Evolutionary conservation across 2,797 vertebrate species (phyloP).

Genomic region (Philypnodon macrostomus): DNA sequence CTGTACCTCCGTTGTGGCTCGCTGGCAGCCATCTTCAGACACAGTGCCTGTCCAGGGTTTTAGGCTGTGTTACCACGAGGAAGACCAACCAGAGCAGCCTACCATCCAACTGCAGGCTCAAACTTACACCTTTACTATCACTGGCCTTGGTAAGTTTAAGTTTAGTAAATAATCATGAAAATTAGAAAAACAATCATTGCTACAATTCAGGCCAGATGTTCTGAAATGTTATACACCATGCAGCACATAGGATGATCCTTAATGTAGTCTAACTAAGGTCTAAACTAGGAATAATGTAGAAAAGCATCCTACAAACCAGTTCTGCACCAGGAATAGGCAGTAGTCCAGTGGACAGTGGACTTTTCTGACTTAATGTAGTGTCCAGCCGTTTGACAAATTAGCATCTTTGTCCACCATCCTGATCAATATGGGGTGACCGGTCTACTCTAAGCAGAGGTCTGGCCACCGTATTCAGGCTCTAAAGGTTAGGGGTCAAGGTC

Average conservation of each 20-base stretch:
- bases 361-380: slow-evolving; percentile 31
- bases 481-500: slow-evolving; percentile 69
- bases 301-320: too few relatives aligned
- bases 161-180: slow-evolving; percentile 16
- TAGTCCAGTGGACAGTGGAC: too few relatives aligned
- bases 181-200: too few relatives aligned
- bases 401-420: slow-evolving; percentile 50
- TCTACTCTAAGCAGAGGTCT: slow-evolving; percentile 57
- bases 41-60: slow-evolving; percentile 84
- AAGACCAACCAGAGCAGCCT: slow-evolving; percentile 87
- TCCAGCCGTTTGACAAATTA: slow-evolving; percentile 57
- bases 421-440: slow-evolving; percentile 68
- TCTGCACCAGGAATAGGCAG: too few relatives aligned
- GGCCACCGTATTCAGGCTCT: slow-evolving; percentile 60
- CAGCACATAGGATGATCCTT: too few relatives aligned
- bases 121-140: slow-evolving; percentile 79
- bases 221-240: too few relatives aligned
- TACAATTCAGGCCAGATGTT: too few relatives aligned
- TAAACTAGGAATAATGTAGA: too few relatives aligned
- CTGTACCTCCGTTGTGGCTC: slow-evolving; percentile 90
- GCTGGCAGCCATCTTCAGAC: slow-evolving; percentile 82
- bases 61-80: slow-evolving; percentile 88
- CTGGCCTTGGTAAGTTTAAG: slow-evolving; percentile 85
- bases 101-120: slow-evolving; percentile 77
- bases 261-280: too few relatives aligned